Conservation (phyloP, 2,113 vertebrate species). For the Alethe castanea region DNA sequence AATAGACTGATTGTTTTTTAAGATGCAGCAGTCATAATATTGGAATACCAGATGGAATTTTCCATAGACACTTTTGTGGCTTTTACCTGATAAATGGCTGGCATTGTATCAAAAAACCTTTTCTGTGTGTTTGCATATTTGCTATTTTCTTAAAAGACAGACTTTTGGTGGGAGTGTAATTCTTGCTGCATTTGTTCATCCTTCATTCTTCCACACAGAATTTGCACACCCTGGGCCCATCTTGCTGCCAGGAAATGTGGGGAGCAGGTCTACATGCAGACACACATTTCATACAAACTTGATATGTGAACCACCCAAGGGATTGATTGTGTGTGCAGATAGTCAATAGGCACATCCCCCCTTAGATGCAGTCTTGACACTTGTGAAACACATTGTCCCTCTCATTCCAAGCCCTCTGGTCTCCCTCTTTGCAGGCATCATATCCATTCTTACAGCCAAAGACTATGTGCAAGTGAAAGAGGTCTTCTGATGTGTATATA, state of each 20-base stretch:
- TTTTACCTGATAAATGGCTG: constrained; percentile 3
- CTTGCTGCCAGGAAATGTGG: neutral
- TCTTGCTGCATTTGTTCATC: neutral
- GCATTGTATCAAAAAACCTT: neutral
- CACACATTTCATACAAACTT: neutral
- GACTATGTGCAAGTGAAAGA: neutral
- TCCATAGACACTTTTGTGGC: neutral
- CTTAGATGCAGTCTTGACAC: neutral
- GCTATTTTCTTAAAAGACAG: neutral
- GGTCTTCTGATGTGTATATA: neutral
- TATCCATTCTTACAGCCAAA: neutral
- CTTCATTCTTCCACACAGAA: neutral
- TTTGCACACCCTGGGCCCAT: neutral
- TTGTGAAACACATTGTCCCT: neutral
- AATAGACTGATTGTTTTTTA: constrained; percentile 52
- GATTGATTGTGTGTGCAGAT: neutral
- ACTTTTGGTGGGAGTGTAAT: neutral
- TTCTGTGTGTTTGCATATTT: neutral
- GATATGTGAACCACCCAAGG: neutral
- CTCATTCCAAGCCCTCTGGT: neutral
- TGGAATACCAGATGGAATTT: constrained; percentile 33
- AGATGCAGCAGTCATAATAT: neutral
- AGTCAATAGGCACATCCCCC: neutral
- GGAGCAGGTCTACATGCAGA: neutral
- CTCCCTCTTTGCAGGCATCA: neutral